Conservation (phyloP, 2,888 invertebrate species). For the Platycnemis pennipes region DNA sequence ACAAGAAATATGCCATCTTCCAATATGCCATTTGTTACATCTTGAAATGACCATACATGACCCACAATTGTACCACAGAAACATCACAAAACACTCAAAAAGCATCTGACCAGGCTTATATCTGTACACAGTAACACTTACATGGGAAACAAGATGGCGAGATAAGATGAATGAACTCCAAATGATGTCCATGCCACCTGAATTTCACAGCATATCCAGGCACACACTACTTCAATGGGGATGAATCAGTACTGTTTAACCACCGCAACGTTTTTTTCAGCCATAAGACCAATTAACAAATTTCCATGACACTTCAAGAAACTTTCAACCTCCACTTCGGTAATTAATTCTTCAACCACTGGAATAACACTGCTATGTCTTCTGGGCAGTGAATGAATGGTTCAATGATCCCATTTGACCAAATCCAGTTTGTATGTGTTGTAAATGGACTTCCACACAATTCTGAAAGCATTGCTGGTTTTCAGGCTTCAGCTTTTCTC, state of each 20-base stretch:
- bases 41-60: background rate
- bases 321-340: background rate
- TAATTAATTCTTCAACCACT: constrained; percentile 25
- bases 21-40: background rate
- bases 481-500: constrained; percentile 87
- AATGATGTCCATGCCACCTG: background rate
- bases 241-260: constrained; percentile 6
- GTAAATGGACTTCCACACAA: constrained; percentile 94
- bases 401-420: constrained; percentile 74
- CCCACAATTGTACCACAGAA: constrained; percentile 51
- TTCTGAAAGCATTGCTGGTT: constrained; percentile 92
- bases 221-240: constrained; percentile 11
- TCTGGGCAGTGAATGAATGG: constrained; percentile 56
- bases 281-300: constrained; percentile 17
- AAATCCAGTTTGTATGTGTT: constrained; percentile 90
- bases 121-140: constrained; percentile 47
- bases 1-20: background rate
- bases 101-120: constrained; percentile 24
- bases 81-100: constrained; percentile 59
- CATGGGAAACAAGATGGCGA: constrained; percentile 25
- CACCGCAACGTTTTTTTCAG: background rate
- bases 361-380: constrained; percentile 41
- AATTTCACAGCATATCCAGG: constrained; percentile 13
- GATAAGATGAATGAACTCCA: background rate
- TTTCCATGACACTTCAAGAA: background rate